These are phyloP conservation scores for Jaculus jaculus DNA, from an alignment of 2,113 vertebrate species.

Conservation along the genomic window DNA sequence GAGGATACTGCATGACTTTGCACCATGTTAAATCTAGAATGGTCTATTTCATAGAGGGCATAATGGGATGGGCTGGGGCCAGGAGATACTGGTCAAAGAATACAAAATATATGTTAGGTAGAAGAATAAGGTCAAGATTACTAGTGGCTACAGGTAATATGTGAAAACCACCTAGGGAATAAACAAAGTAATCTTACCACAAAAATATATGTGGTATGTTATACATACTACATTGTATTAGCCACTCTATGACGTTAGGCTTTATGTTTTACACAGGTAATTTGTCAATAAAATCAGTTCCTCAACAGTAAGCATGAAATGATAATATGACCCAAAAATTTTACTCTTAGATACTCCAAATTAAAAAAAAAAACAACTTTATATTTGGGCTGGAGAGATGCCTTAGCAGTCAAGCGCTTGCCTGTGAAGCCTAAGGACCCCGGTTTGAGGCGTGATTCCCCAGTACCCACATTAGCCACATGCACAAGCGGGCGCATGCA, in stretches of 20 bases:
- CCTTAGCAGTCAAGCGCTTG: too few species aligned
- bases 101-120: not conserved
- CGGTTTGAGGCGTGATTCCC: too few species aligned
- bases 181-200: not conserved
- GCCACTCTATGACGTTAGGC: not conserved
- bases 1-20: not conserved
- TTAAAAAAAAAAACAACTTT: too few species aligned
- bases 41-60: not conserved
- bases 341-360: not conserved
- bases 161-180: too few species aligned
- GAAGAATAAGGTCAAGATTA: not conserved
- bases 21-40: not conserved
- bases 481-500: too few species aligned
- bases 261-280: too few species aligned
- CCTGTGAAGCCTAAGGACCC: too few species aligned
- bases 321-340: not conserved
- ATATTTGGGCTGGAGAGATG: too few species aligned
- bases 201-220: not conserved
- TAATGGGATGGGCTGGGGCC: not conserved
- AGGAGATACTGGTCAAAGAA: not conserved
- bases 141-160: not conserved
- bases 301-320: conserved; percentile 19
- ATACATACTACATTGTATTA: not conserved
- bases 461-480: too few species aligned
- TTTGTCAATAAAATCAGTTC: not conserved